phyloP scores from a whole-genome alignment of 2,888 invertebrate species.

The Atherix ibis region DNA sequence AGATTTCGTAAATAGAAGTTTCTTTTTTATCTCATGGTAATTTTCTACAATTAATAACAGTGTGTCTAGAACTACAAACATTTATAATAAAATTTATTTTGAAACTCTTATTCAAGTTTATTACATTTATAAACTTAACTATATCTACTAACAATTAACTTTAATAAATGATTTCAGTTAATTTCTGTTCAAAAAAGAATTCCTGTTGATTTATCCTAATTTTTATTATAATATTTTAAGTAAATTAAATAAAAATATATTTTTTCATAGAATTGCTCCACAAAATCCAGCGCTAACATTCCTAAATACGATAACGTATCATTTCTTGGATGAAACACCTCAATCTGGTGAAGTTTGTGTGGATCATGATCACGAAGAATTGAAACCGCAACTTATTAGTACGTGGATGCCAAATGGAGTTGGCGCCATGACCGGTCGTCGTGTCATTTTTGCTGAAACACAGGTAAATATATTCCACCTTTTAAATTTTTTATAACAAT shows the following conservation, averaged over 20 bases:
- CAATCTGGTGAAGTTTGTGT: constrained; percentile 50
- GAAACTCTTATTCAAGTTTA: too few relatives aligned
- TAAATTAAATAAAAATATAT: constrained; percentile 4
- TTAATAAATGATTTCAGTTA: too few relatives aligned
- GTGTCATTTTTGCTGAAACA: constrained; percentile 79
- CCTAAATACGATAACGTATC: constrained; percentile 31
- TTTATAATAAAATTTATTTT: too few relatives aligned
- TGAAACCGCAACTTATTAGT: constrained; percentile 73
- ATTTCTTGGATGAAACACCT: constrained; percentile 31
- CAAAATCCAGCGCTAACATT: constrained; percentile 32
- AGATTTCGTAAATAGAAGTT: too few relatives aligned
- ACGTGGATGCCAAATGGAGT: constrained; percentile 84
- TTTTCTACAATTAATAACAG: too few relatives aligned
- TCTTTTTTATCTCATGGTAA: neutral
- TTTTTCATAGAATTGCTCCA: constrained; percentile 22
- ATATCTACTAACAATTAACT: too few relatives aligned
- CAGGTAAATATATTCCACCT: constrained; percentile 45
- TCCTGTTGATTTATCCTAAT: too few relatives aligned
- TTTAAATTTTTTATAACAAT: neutral
- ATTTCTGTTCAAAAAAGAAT: too few relatives aligned
- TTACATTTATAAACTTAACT: too few relatives aligned
- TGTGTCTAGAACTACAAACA: too few relatives aligned
- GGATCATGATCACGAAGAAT: constrained; percentile 71
- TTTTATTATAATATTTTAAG: constrained; percentile 5
- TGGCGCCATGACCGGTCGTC: constrained; percentile 64